phyloP scores from a whole-genome alignment of 2,888 invertebrate genomes.

The Linnaemya vulpina region DNA sequence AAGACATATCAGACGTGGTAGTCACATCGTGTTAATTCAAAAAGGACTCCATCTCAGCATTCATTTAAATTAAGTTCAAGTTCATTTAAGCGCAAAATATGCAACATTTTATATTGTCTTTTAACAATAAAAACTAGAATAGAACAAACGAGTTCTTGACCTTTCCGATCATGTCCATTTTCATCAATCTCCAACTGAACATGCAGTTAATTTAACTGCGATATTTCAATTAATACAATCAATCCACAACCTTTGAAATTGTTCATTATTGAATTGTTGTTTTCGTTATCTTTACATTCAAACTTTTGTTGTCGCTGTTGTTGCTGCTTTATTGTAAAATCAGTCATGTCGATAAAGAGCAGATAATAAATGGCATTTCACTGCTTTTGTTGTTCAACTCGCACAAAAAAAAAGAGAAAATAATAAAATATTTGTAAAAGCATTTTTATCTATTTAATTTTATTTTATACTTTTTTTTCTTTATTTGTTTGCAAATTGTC shows the following conservation, averaged over 20 bases:
- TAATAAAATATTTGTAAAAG: not conserved
- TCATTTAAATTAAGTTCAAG: too few relatives aligned
- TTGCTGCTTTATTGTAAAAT: not conserved
- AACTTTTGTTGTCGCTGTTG: not conserved
- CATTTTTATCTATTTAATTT: not conserved
- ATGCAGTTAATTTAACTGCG: not conserved
- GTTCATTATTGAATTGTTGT: not conserved
- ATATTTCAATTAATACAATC: not conserved
- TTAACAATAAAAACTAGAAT: too few relatives aligned
- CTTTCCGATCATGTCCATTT: too few relatives aligned
- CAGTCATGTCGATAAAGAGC: not conserved
- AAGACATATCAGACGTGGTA: too few relatives aligned
- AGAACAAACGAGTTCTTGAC: too few relatives aligned
- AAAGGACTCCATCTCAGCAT: too few relatives aligned
- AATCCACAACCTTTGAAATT: not conserved
- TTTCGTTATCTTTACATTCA: not conserved
- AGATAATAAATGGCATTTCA: constrained; percentile 13
- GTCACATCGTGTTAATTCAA: too few relatives aligned
- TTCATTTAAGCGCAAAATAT: too few relatives aligned
- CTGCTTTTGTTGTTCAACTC: not conserved
- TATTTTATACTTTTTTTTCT: not conserved
- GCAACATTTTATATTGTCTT: too few relatives aligned
- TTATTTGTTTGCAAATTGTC: too few relatives aligned
- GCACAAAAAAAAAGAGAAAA: too few relatives aligned
- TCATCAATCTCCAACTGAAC: not conserved